Conservation (phyloP, 2,888 invertebrate species). For the Arrhopalites spinosus region DNA sequence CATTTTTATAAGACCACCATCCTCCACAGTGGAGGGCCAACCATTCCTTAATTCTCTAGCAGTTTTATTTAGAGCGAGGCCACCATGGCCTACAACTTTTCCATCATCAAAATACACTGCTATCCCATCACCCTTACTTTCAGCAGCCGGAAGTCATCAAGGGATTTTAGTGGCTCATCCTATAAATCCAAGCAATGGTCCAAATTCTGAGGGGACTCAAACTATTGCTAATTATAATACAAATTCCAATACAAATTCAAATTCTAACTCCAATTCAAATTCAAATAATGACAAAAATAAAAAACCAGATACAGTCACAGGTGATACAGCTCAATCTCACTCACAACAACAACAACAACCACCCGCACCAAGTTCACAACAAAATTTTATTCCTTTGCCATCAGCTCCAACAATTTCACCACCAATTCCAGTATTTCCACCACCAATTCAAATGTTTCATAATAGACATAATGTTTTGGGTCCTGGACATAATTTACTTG, state of each 20-base stretch:
- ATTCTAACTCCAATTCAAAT: background rate
- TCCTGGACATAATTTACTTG: background rate
- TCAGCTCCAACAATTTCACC: conserved; percentile 7
- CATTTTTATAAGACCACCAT: background rate
- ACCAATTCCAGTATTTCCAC: background rate
- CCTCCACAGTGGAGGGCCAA: conserved; percentile 31
- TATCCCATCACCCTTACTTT: background rate
- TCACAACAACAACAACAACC: background rate
- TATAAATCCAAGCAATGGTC: conserved; percentile 13
- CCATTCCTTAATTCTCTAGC: conserved; percentile 54
- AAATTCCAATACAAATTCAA: background rate
- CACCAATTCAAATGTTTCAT: conserved; percentile 8
- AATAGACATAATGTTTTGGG: background rate
- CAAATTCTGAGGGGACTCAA: background rate
- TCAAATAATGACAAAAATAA: background rate
- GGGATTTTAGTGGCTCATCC: conserved; percentile 47
- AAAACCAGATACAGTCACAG: conserved; percentile 10
- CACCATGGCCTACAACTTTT: conserved; percentile 53
- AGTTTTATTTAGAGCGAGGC: conserved; percentile 51
- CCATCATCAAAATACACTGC: conserved; percentile 40
- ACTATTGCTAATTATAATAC: background rate
- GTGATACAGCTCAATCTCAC: background rate
- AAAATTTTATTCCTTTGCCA: conserved; percentile 10
- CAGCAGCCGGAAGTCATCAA: conserved; percentile 5
- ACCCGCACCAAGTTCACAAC: conserved; percentile 24